A percentile compares a stretch with the other conserved stretches of the same genome.
These are phyloP conservation scores for Crocuta crocuta DNA, from an alignment of 2,113 vertebrate species.

Conservation along the genomic window DNA sequence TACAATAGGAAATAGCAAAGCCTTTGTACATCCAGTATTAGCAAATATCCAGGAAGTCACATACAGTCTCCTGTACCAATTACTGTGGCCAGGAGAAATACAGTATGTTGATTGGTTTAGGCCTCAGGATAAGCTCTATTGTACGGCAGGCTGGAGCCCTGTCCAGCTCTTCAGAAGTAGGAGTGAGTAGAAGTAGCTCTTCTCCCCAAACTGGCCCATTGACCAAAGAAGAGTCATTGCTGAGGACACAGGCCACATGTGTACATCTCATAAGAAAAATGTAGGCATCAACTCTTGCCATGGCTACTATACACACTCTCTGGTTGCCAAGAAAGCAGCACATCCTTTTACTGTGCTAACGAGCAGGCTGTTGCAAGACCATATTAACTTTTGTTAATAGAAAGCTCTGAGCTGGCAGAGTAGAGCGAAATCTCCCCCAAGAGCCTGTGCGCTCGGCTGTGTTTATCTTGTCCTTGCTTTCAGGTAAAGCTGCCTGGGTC, in stretches of 20 bases:
- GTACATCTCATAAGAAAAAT: constrained; percentile 4
- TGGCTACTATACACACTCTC: background rate
- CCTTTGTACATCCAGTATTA: background rate
- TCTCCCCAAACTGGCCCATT: background rate
- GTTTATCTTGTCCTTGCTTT: constrained; percentile 37
- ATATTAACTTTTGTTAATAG: background rate
- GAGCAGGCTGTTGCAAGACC: background rate
- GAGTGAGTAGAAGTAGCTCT: background rate
- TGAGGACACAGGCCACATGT: background rate
- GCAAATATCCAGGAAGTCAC: background rate
- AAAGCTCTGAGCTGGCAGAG: constrained; percentile 44
- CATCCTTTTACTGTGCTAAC: background rate
- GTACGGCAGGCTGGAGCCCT: background rate
- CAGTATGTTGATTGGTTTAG: background rate
- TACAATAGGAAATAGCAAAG: background rate
- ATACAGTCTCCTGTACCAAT: background rate
- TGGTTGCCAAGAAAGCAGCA: constrained; percentile 23
- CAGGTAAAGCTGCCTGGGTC: background rate
- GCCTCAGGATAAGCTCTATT: background rate
- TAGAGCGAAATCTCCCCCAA: constrained; percentile 4
- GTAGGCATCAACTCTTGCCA: background rate
- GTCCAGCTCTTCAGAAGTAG: background rate
- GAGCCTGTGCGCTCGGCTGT: background rate
- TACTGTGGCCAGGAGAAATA: constrained; percentile 23
- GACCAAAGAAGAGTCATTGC: background rate